Conservation (phyloP, 2,797 vertebrate species). For the Tapirus indicus region DNA sequence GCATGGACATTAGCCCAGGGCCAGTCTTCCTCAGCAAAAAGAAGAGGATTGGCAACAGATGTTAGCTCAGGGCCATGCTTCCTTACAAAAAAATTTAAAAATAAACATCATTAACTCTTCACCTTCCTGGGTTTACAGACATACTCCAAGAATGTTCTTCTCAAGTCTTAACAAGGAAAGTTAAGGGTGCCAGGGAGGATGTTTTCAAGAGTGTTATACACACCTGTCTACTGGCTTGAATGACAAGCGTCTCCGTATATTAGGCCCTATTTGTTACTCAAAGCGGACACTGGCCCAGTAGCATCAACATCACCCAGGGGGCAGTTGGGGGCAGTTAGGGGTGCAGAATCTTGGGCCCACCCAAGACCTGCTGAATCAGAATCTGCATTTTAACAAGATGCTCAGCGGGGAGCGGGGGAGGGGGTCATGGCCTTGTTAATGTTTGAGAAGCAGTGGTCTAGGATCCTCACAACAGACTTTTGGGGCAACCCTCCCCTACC, state of each 20-base stretch:
- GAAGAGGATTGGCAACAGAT: no score
- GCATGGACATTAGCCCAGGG: no score
- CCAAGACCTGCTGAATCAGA: background rate
- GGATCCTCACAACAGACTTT: background rate
- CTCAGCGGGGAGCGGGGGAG: accelerated
- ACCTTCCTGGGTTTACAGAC: background rate
- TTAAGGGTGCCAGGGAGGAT: background rate
- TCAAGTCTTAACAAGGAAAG: background rate
- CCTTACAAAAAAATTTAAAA: background rate
- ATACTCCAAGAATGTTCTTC: background rate
- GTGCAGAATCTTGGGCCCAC: background rate
- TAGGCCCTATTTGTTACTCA: background rate
- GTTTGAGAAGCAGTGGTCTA: background rate
- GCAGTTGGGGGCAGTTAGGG: background rate
- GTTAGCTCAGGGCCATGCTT: background rate
- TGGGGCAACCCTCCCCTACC: no score
- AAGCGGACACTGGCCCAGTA: background rate
- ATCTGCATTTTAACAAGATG: background rate
- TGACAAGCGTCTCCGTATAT: background rate
- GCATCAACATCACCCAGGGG: background rate
- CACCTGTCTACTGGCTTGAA: background rate
- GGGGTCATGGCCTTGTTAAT: accelerated
- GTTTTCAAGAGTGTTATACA: background rate
- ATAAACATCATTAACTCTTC: background rate
- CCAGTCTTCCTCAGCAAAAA: no score